Evolutionary conservation across 2,113 vertebrate genomes (phyloP).

Genomic region (Prolemur simus): DNA sequence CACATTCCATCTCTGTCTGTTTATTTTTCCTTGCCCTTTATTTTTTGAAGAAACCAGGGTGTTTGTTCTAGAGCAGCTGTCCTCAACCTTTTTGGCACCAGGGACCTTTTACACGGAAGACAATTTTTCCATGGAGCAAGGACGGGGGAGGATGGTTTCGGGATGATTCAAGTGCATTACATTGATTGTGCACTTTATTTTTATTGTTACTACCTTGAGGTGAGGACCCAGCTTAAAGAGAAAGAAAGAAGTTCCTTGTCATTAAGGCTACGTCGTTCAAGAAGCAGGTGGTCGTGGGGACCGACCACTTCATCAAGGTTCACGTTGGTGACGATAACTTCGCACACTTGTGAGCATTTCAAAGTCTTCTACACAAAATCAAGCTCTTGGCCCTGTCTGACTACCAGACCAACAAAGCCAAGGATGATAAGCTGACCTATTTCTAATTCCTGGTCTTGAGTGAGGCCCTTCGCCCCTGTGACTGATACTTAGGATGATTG

Average conservation of each 20-base stretch:
- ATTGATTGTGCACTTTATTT: too few relatives aligned
- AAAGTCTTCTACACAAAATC: slow-evolving; percentile 78
- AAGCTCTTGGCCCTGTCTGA: slow-evolving; percentile 62
- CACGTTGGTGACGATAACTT: slow-evolving; percentile 84
- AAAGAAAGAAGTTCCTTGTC: not conserved
- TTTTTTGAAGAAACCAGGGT: not conserved
- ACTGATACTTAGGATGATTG: not conserved
- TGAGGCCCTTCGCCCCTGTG: accelerated
- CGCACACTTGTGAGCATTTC: slow-evolving; percentile 83
- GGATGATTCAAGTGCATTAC: too few relatives aligned
- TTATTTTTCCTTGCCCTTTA: not conserved
- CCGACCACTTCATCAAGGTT: slow-evolving; percentile 91
- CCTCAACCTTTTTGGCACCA: too few relatives aligned
- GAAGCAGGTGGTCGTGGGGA: slow-evolving; percentile 86
- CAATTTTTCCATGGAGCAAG: too few relatives aligned
- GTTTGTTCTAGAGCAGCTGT: not conserved
- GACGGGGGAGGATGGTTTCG: too few relatives aligned
- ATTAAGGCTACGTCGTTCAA: slow-evolving; percentile 82
- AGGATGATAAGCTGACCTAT: slow-evolving; percentile 81
- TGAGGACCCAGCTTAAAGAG: slow-evolving; percentile 80
- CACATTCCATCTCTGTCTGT: not conserved
- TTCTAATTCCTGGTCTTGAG: slow-evolving; percentile 77
- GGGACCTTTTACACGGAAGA: too few relatives aligned
- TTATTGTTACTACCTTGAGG: slow-evolving; percentile 62
- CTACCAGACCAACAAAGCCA: slow-evolving; percentile 83